Conservation (phyloP, 1,140 invertebrate genomes). For the Gryllus bimaculatus region DNA sequence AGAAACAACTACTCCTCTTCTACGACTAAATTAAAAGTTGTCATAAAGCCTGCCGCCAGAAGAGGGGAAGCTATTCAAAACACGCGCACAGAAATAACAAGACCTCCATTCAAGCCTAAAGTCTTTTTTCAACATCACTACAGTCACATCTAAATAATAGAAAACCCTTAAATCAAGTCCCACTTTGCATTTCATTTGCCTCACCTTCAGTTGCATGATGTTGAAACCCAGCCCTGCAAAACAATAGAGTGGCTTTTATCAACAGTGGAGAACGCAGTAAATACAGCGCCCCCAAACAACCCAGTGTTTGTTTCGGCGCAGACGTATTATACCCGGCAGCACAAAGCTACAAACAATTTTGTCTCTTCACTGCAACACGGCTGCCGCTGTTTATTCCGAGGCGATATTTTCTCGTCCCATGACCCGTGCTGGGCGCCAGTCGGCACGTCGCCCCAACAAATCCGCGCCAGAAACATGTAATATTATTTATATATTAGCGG, state of each 20-base stretch:
- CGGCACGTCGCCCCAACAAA: neutral
- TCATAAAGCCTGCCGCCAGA: too few relatives aligned
- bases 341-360: slow-evolving; percentile 5
- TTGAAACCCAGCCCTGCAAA: neutral
- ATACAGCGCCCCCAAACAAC: neutral
- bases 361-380: neutral
- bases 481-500: slow-evolving; percentile 2
- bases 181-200: neutral
- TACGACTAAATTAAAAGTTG: too few relatives aligned
- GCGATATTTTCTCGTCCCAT: neutral
- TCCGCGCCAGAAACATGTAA: slow-evolving; percentile 3
- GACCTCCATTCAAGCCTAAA: too few relatives aligned
- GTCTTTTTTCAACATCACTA: too few relatives aligned
- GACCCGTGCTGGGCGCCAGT: neutral
- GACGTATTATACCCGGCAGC: slow-evolving; percentile 1
- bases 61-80: too few relatives aligned
- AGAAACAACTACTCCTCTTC: too few relatives aligned
- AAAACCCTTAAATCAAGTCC: too few relatives aligned
- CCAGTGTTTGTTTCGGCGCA: neutral
- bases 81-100: too few relatives aligned
- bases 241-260: slow-evolving; percentile 1
- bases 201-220: neutral
- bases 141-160: too few relatives aligned
- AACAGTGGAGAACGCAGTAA: neutral
- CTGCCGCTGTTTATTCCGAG: neutral